These are phyloP conservation scores for Pilophorus perplexus DNA, from an alignment of 2,888 invertebrate species.

Conservation along the genomic window DNA sequence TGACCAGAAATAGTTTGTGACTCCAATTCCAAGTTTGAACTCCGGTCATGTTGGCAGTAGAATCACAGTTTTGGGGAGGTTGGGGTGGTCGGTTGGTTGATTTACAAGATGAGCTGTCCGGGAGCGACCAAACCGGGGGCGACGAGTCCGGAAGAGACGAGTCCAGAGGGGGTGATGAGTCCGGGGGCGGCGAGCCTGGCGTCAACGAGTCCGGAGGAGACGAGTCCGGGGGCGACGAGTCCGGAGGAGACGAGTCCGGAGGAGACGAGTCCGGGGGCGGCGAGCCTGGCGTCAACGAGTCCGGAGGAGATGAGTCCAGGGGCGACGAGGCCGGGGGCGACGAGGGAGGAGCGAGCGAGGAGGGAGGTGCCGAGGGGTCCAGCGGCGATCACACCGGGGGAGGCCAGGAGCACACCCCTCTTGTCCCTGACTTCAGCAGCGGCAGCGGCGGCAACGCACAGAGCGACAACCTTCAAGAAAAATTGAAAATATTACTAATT, in stretches of 20 bases:
- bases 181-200: conserved; percentile 18
- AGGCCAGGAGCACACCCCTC: conserved; percentile 9
- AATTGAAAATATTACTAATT: no score
- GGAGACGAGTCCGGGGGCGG: conserved; percentile 7
- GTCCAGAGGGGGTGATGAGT: conserved; percentile 19
- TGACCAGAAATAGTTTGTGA: background rate
- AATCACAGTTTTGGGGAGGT: no score
- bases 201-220: conserved; percentile 23
- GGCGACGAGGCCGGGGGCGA: conserved; percentile 11
- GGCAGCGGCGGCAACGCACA: conserved; percentile 17
- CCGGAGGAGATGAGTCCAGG: conserved; percentile 1
- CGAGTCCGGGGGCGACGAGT: conserved; percentile 12
- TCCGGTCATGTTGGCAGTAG: background rate
- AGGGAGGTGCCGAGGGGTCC: conserved; percentile 11
- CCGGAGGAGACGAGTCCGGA: conserved; percentile 3
- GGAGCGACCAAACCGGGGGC: conserved; percentile 18
- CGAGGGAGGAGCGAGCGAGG: conserved; percentile 1
- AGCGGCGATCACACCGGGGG: conserved; percentile 9
- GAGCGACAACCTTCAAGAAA: conserved; percentile 15
- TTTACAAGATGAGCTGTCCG: conserved; percentile 8
- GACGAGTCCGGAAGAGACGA: no score
- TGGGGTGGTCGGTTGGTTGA: background rate
- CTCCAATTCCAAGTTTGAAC: background rate
- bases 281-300: conserved; percentile 1
- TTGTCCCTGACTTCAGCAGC: conserved; percentile 24